Conservation (phyloP, 2,113 vertebrate species). For the Amblyopsis rosae region DNA sequence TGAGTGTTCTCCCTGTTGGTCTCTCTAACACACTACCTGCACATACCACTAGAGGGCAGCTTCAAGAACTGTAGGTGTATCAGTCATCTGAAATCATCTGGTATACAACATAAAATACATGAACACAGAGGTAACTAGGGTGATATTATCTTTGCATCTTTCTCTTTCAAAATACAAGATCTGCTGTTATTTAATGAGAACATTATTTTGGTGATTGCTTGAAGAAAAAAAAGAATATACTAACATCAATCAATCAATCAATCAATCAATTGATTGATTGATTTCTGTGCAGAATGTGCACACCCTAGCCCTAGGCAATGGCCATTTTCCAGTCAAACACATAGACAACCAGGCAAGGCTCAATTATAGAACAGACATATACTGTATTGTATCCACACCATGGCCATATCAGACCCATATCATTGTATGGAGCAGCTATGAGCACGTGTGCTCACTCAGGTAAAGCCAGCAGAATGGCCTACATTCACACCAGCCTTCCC, state of each 20-base stretch:
- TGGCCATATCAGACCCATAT: no score
- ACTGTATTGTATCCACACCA: background rate
- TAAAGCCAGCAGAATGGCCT: conserved; percentile 57
- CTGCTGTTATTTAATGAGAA: no score
- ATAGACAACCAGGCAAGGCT: background rate
- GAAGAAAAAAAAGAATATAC: no score
- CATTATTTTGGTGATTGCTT: no score
- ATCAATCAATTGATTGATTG: no score
- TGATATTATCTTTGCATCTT: background rate
- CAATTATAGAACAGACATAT: background rate
- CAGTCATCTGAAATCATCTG: background rate
- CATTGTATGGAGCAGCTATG: no score
- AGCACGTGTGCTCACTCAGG: conserved; percentile 69
- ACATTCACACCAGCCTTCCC: conserved; percentile 49
- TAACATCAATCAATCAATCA: no score
- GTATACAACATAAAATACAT: conserved; percentile 17
- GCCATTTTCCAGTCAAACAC: conserved; percentile 8
- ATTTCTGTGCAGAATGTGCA: no score
- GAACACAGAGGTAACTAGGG: conserved; percentile 17
- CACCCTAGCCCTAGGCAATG: background rate
- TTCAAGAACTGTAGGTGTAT: conserved; percentile 10
- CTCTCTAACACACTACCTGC: conserved; percentile 1
- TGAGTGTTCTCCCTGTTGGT: background rate
- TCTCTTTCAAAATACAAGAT: no score
- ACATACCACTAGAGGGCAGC: conserved; percentile 45